Conservation (phyloP, 2,113 vertebrate genomes). For the Gorsachius goisagi region DNA sequence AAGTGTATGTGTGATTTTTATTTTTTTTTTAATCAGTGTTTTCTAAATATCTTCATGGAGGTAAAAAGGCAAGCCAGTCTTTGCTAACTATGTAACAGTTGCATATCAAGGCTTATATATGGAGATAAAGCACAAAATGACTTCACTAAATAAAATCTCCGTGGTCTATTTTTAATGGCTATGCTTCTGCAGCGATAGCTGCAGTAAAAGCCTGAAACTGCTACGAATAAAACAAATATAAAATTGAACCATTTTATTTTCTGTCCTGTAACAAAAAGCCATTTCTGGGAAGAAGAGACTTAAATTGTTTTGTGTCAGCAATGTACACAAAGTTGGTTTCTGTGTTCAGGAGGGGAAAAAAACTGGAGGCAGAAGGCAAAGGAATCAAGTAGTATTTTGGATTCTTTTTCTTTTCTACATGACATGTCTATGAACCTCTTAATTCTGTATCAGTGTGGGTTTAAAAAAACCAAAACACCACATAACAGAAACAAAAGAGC, state of each 20-base stretch:
- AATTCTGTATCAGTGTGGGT: neutral
- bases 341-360: neutral
- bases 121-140: neutral
- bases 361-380: neutral
- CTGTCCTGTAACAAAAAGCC: neutral
- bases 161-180: conserved; percentile 9
- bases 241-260: neutral
- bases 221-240: neutral
- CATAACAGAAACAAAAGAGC: neutral
- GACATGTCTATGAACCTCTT: neutral
- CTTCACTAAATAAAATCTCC: neutral
- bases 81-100: neutral
- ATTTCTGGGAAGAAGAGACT: neutral
- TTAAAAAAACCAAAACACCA: neutral
- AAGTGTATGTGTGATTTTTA: neutral
- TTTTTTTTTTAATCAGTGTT: neutral
- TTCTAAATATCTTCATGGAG: neutral
- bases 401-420: neutral
- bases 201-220: neutral
- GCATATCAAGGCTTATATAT: neutral
- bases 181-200: neutral
- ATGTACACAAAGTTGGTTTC: neutral
- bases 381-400: neutral
- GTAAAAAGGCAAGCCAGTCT: neutral
- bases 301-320: neutral